Evolutionary conservation across 2,113 vertebrate species (phyloP), one percentile per base, ranked within the genome.

Genomic region (Heliornis fulica): DNA sequence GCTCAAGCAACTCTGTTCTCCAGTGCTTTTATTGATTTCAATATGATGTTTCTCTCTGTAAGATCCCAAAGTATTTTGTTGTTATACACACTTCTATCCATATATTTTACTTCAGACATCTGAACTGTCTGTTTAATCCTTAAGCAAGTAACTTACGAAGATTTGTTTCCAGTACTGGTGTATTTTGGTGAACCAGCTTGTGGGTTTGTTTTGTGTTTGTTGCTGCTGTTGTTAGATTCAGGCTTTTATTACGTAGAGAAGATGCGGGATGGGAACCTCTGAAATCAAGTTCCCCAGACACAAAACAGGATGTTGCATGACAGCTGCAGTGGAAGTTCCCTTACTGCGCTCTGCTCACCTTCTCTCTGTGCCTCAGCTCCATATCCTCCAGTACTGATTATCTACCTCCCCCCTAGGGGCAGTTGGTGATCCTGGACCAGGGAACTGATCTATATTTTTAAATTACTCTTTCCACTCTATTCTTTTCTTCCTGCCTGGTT

Each of bases 231-330:
- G 21, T 11, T 56, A 29, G 5, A 65, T 61, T 89, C 43, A 41
- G 20, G 7, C 7, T 75, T 57, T 82, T 90, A 41, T 41, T 70
- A 31, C 5, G 16, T 41, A 34, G 25, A 48, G 31, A 75, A 83
- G 74, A 25, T 65, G 14, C 23, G 48, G 31, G 31, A 29, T n/a
- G 51, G 22, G 20, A 76, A 72, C 36, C 4, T 66, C 56, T 28
- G 53, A 79, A 87, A 68, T 25, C 29, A 36, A 64, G 18, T 64
- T 87, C 10, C 71, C 4, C 40, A 28, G 23, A 51, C 8, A 26
- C 5, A 81, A 77, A 84, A 12, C 13, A 50, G 32, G n/a, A 61
- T 2, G 1, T 11, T 63, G 66, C 23, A n/a, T 0, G 1, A 29
- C 15, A 53, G 40, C 31, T 86, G 50, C 31, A 74, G 20, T 38